Evolutionary conservation across 1,140 invertebrate species (phyloP).

Genomic region (Phthorimaea operculella): DNA sequence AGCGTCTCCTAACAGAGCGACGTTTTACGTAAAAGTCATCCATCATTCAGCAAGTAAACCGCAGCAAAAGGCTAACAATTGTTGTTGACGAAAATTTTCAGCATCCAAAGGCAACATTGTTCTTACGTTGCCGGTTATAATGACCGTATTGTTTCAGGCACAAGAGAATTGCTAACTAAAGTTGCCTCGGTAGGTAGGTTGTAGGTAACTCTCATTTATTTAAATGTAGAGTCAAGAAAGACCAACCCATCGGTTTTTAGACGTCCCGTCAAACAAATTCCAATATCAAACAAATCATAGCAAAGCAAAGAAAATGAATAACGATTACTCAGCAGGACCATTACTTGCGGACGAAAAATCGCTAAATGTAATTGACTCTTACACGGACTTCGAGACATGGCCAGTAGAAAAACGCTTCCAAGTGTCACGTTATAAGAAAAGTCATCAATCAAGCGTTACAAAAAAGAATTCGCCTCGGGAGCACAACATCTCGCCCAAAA

Average conservation of each 20-base stretch:
- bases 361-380: slow-evolving; percentile 26
- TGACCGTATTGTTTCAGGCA: too few species aligned
- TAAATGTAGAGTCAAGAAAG: too few species aligned
- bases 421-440: slow-evolving; percentile 41
- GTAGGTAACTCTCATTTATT: too few species aligned
- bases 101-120: not conserved
- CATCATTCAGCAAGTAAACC: slow-evolving; percentile 25
- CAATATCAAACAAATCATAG: not conserved
- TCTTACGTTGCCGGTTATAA: too few species aligned
- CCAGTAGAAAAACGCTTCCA: slow-evolving; percentile 22
- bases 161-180: too few species aligned
- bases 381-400: slow-evolving; percentile 23
- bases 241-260: too few species aligned
- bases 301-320: not conserved
- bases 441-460: slow-evolving; percentile 47
- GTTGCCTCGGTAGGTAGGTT: too few species aligned
- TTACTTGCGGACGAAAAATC: not conserved
- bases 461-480: slow-evolving; percentile 31
- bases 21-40: slow-evolving; percentile 35
- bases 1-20: slow-evolving; percentile 29
- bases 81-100: not conserved
- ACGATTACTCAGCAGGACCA: not conserved
- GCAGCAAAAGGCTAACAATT: not conserved
- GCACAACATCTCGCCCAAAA: slow-evolving; percentile 25
- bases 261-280: not conserved